Conservation (phyloP, 2,888 invertebrate genomes). For the Ceraclea dissimilis region DNA sequence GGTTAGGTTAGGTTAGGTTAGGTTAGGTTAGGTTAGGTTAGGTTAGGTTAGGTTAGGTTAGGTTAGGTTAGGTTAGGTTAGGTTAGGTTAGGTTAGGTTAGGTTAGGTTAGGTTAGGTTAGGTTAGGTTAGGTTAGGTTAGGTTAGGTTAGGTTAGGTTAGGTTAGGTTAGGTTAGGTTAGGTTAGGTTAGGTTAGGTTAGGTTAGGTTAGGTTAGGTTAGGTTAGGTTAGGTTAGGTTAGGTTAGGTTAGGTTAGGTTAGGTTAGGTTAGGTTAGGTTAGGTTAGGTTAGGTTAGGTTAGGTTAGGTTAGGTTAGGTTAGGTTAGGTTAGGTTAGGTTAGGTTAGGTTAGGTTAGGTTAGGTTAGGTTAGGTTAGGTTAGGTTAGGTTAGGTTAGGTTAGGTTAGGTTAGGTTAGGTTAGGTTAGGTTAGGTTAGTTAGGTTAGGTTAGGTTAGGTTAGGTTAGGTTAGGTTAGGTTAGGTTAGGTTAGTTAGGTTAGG, state of each 20-base stretch:
- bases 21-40: conserved; percentile 25
- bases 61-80: conserved; percentile 24
- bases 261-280: conserved; percentile 13
- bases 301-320: not conserved
- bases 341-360: conserved; percentile 4
- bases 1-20: conserved; percentile 25
- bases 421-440: not conserved
- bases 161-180: conserved; percentile 12
- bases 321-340: not conserved
- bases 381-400: conserved; percentile 15
- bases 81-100: conserved; percentile 26
- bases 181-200: conserved; percentile 6
- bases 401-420: conserved; percentile 5
- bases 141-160: conserved; percentile 18
- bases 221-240: conserved; percentile 8
- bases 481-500: not conserved
- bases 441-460: not conserved
- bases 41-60: conserved; percentile 25
- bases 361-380: conserved; percentile 16
- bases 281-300: conserved; percentile 11
- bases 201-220: conserved; percentile 4
- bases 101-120: conserved; percentile 24
- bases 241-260: conserved; percentile 11
- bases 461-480: not conserved
- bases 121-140: conserved; percentile 23